Evolutionary conservation across 2,113 vertebrate species (phyloP).

Genomic region (Stomatorhinus ivindoensis): DNA sequence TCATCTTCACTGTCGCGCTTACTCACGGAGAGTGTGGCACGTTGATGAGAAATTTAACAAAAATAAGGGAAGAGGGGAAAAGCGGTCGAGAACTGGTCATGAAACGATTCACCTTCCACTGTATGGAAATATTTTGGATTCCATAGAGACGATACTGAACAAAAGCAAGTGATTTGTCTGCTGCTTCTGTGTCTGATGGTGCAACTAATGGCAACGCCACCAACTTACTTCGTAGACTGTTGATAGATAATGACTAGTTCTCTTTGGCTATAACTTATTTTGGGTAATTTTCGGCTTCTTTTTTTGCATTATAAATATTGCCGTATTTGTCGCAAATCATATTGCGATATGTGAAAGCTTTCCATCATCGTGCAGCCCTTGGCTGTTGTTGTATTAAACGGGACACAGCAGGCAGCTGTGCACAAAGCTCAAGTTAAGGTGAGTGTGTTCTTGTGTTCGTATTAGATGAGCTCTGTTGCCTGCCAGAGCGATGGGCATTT

Average conservation of each 20-base stretch:
- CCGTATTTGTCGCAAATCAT: not conserved
- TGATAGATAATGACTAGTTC: not conserved
- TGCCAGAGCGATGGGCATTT: not conserved
- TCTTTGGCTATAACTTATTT: not conserved
- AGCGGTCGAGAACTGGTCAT: not conserved
- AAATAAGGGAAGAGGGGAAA: not conserved
- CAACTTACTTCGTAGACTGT: not conserved
- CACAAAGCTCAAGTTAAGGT: not conserved
- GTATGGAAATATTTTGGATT: not conserved
- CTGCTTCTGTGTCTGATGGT: not conserved
- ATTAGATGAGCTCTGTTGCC: not conserved
- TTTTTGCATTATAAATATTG: not conserved
- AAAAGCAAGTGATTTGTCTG: not conserved
- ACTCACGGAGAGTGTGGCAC: not conserved
- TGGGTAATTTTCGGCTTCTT: not conserved
- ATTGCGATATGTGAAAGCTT: not conserved
- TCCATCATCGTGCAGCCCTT: not conserved
- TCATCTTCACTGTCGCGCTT: no score
- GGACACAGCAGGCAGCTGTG: not conserved
- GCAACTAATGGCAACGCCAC: not conserved
- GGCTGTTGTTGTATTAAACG: not conserved
- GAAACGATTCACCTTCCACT: not conserved
- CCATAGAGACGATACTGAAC: not conserved
- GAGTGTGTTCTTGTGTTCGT: not conserved
- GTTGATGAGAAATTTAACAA: not conserved